Conservation (phyloP, 37 sponge, comb jelly and placozoan genomes). For the Diacarnus erythraeanus region DNA sequence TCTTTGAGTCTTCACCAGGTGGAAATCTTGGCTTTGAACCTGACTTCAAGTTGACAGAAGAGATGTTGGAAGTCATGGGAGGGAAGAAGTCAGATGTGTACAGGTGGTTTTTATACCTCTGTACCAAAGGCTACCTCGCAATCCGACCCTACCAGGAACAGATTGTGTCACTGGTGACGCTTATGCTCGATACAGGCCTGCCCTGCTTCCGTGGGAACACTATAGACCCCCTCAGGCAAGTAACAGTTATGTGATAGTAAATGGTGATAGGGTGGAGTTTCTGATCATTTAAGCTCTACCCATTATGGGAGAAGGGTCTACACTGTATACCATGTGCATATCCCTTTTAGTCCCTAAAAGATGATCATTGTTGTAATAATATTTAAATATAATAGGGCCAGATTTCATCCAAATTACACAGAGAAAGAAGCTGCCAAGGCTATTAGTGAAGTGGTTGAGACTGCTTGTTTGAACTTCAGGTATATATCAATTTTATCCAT, state of each 20-base stretch:
- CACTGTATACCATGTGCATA: neutral
- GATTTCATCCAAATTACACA: conserved; percentile 61
- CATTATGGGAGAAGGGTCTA: neutral
- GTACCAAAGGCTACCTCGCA: conserved; percentile 90
- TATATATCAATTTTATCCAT: too few species aligned
- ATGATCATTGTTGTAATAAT: neutral
- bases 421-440: conserved; percentile 76
- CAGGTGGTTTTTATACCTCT: conserved; percentile 88
- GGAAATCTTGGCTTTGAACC: conserved; percentile 99
- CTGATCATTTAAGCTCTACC: neutral
- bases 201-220: conserved; percentile 97
- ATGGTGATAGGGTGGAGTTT: neutral
- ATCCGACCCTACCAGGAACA: conserved; percentile 87
- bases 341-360: neutral
- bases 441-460: conserved; percentile 66
- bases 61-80: conserved; percentile 97
- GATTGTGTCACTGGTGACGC: conserved; percentile 86
- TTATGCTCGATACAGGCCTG: conserved; percentile 96
- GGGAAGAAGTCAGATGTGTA: conserved; percentile 74
- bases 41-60: conserved; percentile 93
- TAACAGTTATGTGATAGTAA: neutral
- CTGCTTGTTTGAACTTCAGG: conserved; percentile 75
- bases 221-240: conserved; percentile 74
- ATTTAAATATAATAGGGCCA: conserved; percentile 39
- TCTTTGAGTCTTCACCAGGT: conserved; percentile 99